phyloP scores from a whole-genome alignment of 2,797 vertebrate genomes.

The Menidia menidia region DNA sequence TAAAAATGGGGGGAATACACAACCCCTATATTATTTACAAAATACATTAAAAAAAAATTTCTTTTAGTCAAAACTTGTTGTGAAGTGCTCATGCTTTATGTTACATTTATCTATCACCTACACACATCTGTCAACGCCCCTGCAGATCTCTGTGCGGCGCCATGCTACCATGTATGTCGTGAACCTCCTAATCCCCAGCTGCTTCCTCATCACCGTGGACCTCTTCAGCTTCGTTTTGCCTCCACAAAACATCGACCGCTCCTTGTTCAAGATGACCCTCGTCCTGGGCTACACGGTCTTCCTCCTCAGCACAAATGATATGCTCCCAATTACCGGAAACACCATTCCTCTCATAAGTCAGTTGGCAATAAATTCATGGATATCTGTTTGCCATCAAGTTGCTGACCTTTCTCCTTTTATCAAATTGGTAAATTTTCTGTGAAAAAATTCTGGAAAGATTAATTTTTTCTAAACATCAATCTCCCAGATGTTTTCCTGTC shows the following conservation, averaged over 20 bases:
- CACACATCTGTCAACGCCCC: not conserved
- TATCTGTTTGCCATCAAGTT: not conserved
- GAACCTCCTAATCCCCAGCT: slow-evolving; percentile 80
- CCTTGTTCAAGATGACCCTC: slow-evolving; percentile 84
- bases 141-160: slow-evolving; percentile 48
- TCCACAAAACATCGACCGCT: slow-evolving; percentile 63
- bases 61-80: not conserved
- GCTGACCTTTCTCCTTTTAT: too few relatives aligned
- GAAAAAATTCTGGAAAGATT: not conserved
- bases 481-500: slow-evolving; percentile 77
- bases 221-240: slow-evolving; percentile 84
- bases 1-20: not conserved
- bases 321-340: slow-evolving; percentile 77
- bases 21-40: not conserved
- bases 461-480: not conserved
- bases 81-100: not conserved
- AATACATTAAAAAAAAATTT: too few relatives aligned
- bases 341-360: slow-evolving; percentile 79
- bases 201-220: slow-evolving; percentile 81
- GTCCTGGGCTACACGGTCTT: slow-evolving; percentile 85
- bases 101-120: not conserved
- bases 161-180: slow-evolving; percentile 66
- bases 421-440: not conserved
- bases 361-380: not conserved
- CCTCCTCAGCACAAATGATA: slow-evolving; percentile 81